Evolutionary conservation across 2,113 vertebrate genomes (phyloP), one percentile per base, ranked within the genome.

Genomic region (Epinephelus fuscoguttatus): DNA sequence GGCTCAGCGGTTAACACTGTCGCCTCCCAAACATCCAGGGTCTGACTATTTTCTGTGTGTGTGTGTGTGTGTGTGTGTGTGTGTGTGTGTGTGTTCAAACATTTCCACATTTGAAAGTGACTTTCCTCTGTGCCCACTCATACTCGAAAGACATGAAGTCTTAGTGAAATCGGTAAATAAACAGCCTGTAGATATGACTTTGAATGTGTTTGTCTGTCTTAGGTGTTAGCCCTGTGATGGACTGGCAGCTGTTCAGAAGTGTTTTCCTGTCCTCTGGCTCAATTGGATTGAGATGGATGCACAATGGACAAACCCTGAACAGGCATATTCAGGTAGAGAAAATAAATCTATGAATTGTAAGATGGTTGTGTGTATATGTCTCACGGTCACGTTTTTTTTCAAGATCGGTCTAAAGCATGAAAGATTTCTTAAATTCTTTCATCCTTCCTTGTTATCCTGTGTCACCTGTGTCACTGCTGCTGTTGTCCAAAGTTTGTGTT

Each of bases 271-370:
- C 15, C 11, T 27, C 49, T 2, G 8, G 25, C 50, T 63, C 37
- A 70, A 2, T 3, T 80, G 59, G 23, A n/a, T 53, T 27, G 7
- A 17, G 17, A 27, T 15, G 3, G 27, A 50, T 0, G 6, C 5
- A 12, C 56, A 40, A 6, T 30, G 30, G 56, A 42, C 17, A 37
- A 79, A 62, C 33, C 47, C 10, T n/a, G 12, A 52, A 30, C 21
- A 78, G 55, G 3, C 56, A 25, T n/a, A 62, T 56, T 23, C n/a
- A 80, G 47, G 49, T 71, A 72, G 8, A 57, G 13, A 49, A 33
- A 56, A 18, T 5, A 23, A 17, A 50, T 17, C 9, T 62, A 4
- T 57, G 9, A 37, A 21, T 25, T 25, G 25, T 50, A 59, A 59
- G 12, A 53, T 62, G 7, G 12, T 17, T 76, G 30, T 23, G 7